These are phyloP conservation scores for Panulirus ornatus DNA, from an alignment of 1,140 invertebrate species.

Conservation along the genomic window DNA sequence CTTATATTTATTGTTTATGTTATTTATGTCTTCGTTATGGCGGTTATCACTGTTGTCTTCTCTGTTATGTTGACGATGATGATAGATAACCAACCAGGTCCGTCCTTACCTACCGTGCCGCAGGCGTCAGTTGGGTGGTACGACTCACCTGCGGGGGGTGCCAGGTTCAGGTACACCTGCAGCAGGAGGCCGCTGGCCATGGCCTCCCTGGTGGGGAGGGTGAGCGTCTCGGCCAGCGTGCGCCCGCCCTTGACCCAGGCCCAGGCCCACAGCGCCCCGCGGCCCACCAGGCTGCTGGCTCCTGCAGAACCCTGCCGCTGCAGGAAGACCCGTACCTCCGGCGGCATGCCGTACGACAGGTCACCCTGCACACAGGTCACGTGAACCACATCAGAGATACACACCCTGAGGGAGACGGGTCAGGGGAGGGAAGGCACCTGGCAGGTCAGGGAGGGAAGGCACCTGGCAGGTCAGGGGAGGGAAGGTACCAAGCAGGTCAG, in stretches of 20 bases:
- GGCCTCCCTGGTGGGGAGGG: slow-evolving; percentile 9
- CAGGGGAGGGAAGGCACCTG: background rate
- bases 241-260: slow-evolving; percentile 45
- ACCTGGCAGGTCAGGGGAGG: background rate
- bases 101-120: too few relatives aligned
- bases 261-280: slow-evolving; percentile 51
- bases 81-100: too few relatives aligned
- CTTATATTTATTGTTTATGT: background rate
- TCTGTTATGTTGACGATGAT: too few relatives aligned
- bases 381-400: background rate
- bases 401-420: background rate
- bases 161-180: background rate
- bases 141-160: background rate
- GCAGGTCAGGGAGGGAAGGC: background rate
- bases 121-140: too few relatives aligned
- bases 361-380: background rate
- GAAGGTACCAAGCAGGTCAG: background rate
- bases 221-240: slow-evolving; percentile 34
- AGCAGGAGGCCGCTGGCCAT: background rate
- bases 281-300: background rate
- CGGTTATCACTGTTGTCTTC: background rate
- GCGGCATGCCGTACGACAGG: slow-evolving; percentile 29
- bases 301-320: slow-evolving; percentile 21
- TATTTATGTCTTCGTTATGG: background rate
- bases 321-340: slow-evolving; percentile 1